Base-by-base conservation (phyloP, 2,797 vertebrate species). In the Melanotaenia parkinsoni region DNA sequence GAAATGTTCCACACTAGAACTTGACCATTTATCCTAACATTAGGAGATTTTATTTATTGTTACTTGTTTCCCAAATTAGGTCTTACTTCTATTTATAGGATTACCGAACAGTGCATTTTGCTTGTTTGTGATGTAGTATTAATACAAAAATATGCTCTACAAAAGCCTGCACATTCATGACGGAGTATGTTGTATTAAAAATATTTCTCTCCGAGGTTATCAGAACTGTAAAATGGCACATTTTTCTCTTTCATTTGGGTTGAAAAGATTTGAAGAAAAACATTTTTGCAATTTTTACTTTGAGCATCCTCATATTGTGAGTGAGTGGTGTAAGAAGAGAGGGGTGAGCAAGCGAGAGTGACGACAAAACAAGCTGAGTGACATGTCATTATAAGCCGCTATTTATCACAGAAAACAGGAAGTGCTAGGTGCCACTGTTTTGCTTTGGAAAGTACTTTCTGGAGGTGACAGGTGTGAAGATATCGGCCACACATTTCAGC, bases 391-490 rank as follows among this genome's bases (percentile, higher is more conserved):
- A 70, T 30, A 1, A 60, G 64, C 51, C 61, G 67, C 54, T 70
- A 26, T 75, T 74, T 66, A 70, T 74, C 53, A 64, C 58, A 64
- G 61, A 57, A 79, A 77, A 60, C 47, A 65, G 4, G 65, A 77
- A 57, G 69, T 38, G 60, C 4, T 3, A n/a, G n/a, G 38, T 5
- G 8, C 12, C 26, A 33, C 32, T 1, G 10, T 28, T 58, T 14
- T 20, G 45, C 10, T 22, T 45, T 47, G 30, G 11, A 40, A 50
- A 37, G 70, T 58, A 62, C 66, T 75, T 70, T 84, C 63, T 61
- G 58, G 67, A 81, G 65, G 70, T 73, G 67, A 79, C 70, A 40
- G 77, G 40, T 43, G 40, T 43, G 28, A 40, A 73, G 79, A 74
- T 70, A 72, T 57, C 10, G 4, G 38, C 61, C 66, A 43, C 32